These are phyloP conservation scores for Solenodon paradoxus DNA, from an alignment of 2,113 vertebrate species.

Conservation along the genomic window DNA sequence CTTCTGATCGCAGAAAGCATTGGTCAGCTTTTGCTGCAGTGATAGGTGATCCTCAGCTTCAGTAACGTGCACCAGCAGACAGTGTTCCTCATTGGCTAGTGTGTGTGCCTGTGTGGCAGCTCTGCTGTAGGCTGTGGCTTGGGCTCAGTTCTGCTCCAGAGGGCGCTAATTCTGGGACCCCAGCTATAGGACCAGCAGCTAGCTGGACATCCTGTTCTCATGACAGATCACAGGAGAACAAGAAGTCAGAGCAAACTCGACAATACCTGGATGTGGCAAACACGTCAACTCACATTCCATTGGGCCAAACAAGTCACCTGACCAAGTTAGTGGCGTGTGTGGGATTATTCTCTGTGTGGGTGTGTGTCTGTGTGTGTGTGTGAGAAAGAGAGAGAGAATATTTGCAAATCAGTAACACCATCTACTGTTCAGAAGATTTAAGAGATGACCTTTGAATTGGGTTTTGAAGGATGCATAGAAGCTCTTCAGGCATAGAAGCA, in stretches of 20 bases:
- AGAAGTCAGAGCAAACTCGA: not conserved
- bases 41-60: not conserved
- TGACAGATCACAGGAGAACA: not conserved
- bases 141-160: not conserved
- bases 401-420: not conserved
- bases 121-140: not conserved
- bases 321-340: not conserved
- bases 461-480: constrained; percentile 16
- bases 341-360: not conserved
- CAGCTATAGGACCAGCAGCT: not conserved
- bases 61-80: not conserved
- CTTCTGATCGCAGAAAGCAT: not conserved
- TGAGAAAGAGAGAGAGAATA: not conserved
- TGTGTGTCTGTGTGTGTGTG: not conserved
- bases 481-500: not conserved
- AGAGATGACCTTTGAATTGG: not conserved
- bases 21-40: not conserved
- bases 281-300: not conserved
- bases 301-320: not conserved
- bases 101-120: not conserved
- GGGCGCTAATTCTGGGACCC: not conserved
- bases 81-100: not conserved
- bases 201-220: not conserved
- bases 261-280: not conserved
- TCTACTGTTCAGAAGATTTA: not conserved